Evolutionary conservation across 2,888 invertebrate genomes (phyloP).

Genomic region (Craniophora ligustri): DNA sequence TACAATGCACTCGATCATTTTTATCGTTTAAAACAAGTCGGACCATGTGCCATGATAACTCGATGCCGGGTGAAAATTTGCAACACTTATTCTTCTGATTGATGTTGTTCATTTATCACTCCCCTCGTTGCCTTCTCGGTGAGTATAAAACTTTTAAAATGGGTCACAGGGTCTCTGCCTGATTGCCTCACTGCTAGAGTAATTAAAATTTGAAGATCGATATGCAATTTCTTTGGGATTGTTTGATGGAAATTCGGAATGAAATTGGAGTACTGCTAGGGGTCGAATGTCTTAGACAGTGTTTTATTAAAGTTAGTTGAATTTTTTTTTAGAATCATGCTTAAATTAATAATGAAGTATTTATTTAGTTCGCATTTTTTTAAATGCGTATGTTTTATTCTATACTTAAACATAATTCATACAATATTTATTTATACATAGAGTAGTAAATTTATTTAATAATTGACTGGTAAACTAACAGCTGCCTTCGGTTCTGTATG

Average conservation of each 20-base stretch:
- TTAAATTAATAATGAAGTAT: too few relatives aligned
- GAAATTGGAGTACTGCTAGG: constrained; percentile 9
- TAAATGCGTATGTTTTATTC: too few relatives aligned
- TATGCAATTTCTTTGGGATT: constrained; percentile 57
- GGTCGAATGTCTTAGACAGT: background rate
- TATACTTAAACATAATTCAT: too few relatives aligned
- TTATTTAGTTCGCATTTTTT: too few relatives aligned
- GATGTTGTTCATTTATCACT: constrained; percentile 87
- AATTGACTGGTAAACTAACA: too few relatives aligned
- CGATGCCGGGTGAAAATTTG: constrained; percentile 81
- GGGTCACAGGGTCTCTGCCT: constrained; percentile 84
- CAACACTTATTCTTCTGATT: constrained; percentile 87
- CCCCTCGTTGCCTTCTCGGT: constrained; percentile 75
- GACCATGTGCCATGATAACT: constrained; percentile 71
- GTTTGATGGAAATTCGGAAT: constrained; percentile 19
- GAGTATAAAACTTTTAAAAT: constrained; percentile 86
- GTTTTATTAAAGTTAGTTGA: constrained; percentile 15
- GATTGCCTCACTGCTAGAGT: constrained; percentile 79
- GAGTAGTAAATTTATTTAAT: too few relatives aligned
- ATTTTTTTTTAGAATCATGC: background rate
- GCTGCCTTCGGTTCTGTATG: too few relatives aligned
- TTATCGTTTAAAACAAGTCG: constrained; percentile 71
- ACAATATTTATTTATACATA: too few relatives aligned
- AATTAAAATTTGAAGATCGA: constrained; percentile 84
- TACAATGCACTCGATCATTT: constrained; percentile 62